Conservation (phyloP, 2,113 vertebrate genomes). For the Paradisaea rubra region DNA sequence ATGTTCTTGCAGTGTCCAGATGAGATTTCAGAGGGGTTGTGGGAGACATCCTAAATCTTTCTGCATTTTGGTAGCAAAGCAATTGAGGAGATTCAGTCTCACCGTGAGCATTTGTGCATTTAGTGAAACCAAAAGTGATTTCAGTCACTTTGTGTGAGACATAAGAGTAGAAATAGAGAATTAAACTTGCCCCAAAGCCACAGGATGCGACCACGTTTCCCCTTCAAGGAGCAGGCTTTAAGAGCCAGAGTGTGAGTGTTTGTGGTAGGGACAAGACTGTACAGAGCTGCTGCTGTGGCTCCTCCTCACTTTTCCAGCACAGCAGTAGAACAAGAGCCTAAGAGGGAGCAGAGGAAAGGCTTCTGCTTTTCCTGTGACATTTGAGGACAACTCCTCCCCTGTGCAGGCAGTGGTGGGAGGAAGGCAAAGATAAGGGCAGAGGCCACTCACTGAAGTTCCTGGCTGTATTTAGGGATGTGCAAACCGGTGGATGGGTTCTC, state of each 20-base stretch:
- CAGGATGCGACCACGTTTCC: background rate
- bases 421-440: background rate
- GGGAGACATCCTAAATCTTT: background rate
- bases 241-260: rapidly evolving
- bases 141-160: background rate
- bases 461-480: background rate
- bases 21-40: background rate
- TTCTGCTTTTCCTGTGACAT: background rate
- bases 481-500: background rate
- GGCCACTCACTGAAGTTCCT: background rate
- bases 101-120: rapidly evolving
- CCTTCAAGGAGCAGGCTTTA: background rate
- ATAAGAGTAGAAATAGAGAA: background rate
- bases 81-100: background rate
- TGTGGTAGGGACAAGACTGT: background rate
- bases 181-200: background rate
- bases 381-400: background rate
- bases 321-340: background rate
- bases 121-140: background rate
- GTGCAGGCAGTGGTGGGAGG: background rate
- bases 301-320: background rate
- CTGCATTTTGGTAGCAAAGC: background rate
- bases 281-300: background rate
- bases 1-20: background rate
- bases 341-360: background rate